Conservation (phyloP, 2,888 invertebrate species). For the Lepidocyrtoides sp. region DNA sequence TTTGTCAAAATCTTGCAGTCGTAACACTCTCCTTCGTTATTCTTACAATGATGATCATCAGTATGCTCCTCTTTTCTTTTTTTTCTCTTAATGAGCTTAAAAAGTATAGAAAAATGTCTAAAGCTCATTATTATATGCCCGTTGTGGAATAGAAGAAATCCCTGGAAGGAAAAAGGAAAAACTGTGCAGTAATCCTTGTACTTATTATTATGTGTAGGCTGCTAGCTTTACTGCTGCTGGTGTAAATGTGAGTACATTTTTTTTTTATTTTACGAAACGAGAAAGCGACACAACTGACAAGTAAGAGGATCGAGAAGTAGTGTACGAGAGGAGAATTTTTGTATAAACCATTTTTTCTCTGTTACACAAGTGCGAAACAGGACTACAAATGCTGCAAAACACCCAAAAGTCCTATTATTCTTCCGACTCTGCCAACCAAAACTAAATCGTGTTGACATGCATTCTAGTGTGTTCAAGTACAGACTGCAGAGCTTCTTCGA, state of each 20-base stretch:
- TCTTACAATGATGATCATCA: not conserved
- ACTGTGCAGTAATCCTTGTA: constrained; percentile 41
- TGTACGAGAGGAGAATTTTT: constrained; percentile 39
- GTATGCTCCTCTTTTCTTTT: constrained; percentile 8
- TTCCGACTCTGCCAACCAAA: constrained; percentile 35
- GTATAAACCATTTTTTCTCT: constrained; percentile 15
- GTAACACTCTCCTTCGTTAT: not conserved
- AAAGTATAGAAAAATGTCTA: constrained; percentile 39
- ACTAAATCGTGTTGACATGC: constrained; percentile 52
- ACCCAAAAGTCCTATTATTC: constrained; percentile 58
- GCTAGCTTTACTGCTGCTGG: not conserved
- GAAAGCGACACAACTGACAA: constrained; percentile 24
- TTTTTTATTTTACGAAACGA: not conserved
- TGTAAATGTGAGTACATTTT: not conserved
- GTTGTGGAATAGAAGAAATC: not conserved
- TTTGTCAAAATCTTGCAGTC: not conserved
- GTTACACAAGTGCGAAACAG: constrained; percentile 48
- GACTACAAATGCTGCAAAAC: constrained; percentile 49
- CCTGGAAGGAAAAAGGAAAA: not conserved
- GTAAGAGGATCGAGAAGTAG: not conserved
- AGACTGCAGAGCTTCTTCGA: not conserved
- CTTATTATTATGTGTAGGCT: constrained; percentile 10
- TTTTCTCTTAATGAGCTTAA: constrained; percentile 55
- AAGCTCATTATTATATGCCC: constrained; percentile 45
- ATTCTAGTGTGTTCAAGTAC: not conserved